Conservation (phyloP, 2,797 vertebrate genomes). For the Sarcophilus harrisii region DNA sequence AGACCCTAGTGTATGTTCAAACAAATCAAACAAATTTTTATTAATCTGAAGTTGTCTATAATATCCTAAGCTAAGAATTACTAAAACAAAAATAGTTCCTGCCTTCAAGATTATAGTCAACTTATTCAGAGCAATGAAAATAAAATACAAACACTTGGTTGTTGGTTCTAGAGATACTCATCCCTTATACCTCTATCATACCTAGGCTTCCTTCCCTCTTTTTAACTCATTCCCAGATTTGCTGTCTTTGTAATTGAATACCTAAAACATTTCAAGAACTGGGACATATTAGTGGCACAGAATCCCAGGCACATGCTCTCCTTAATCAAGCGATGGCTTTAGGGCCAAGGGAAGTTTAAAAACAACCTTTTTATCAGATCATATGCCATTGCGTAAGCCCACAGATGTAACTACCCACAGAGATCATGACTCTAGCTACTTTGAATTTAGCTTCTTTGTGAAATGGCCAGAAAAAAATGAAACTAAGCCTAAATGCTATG, state of each 20-base stretch:
- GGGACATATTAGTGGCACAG: constrained; percentile 41
- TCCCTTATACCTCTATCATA: constrained; percentile 31
- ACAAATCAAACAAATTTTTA: not conserved
- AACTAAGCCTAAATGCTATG: constrained; percentile 67
- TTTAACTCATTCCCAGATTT: constrained; percentile 51
- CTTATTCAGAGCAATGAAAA: not conserved
- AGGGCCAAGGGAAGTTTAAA: constrained; percentile 17
- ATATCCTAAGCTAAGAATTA: not conserved
- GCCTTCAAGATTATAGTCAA: not conserved
- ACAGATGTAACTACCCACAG: constrained; percentile 52
- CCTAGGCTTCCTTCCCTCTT: constrained; percentile 18
- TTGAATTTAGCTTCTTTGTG: constrained; percentile 63
- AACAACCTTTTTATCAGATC: constrained; percentile 43
- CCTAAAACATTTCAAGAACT: constrained; percentile 64
- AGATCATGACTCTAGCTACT: constrained; percentile 67
- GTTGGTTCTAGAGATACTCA: constrained; percentile 46
- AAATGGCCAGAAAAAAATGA: constrained; percentile 79
- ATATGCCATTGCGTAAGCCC: constrained; percentile 41
- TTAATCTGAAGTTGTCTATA: not conserved
- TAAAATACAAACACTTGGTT: not conserved
- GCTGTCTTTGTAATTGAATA: constrained; percentile 48
- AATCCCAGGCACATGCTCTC: constrained; percentile 15
- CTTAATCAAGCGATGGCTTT: constrained; percentile 35
- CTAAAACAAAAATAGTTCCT: not conserved
- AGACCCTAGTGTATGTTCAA: not conserved